Evolutionary conservation across 2,113 vertebrate genomes (phyloP), one percentile per base, ranked within the genome.

Genomic region (Indicator indicator): DNA sequence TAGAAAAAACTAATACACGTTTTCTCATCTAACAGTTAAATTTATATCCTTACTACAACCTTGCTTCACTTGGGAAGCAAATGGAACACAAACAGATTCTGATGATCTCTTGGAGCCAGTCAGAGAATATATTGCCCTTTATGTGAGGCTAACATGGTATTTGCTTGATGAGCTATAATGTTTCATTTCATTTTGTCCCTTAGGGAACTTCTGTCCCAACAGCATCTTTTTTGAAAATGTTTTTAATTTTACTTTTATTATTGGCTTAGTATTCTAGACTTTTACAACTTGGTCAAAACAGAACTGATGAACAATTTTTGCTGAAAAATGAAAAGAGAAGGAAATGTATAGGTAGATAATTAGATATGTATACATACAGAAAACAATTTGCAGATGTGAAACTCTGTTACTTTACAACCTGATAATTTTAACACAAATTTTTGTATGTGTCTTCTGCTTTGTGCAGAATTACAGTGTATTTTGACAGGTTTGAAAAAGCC

Each of bases 71-170:
- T 90, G 72, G 23, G 86, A 93, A 92, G 20, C 9, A 67, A 83
- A 83, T 76, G 44, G 74, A 92, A 60, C 4, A 38, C 26, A 24
- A 42, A 9, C 2, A 83, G 36, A 32, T 86, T 58, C 36, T 68
- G 50, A 65, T 7, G n/a, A 86, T 86, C 0, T 0, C 18, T 93
- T 58, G 83, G 71, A 96, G 71, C 6, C 44, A 82, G 38, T 86
- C 73, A 90, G 85, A 79, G 50, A 97, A 97, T 97, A 94, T 89
- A 72, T 19, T 93, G 36, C 73, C 77, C 48, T 94, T 96, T 72
- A 16, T 32, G 36, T 44, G 63, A 90, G 24, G 27, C 30, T 91
- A 64, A 33, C 24, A n/a, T 87, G 83, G 16, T 94, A 64, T 79
- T 96, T 84, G 23, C 33, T 54, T 89, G 77, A 72, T 87, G 59